Percentiles rank a stretch among this genome's conserved stretches.
These are phyloP conservation scores for Perognathus longimembris DNA, from an alignment of 2,113 vertebrate species.

Conservation along the genomic window DNA sequence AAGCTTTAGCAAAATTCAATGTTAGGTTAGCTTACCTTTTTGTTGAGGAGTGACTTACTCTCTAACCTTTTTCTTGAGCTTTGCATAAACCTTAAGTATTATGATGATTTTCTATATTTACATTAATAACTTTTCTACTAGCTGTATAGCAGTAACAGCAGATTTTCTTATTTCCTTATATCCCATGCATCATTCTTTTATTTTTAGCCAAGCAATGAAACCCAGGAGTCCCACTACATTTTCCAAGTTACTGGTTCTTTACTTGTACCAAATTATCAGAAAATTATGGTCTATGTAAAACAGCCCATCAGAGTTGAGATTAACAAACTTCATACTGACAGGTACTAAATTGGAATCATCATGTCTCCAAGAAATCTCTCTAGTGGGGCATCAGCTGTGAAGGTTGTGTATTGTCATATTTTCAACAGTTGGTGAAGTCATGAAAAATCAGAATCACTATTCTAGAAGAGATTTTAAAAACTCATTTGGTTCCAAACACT, in stretches of 20 bases:
- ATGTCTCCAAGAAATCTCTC: not conserved
- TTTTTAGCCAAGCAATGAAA: not conserved
- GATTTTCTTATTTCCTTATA: slow-evolving; percentile 14
- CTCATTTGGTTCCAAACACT: slow-evolving; percentile 33
- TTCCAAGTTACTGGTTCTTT: not conserved
- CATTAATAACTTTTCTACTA: slow-evolving; percentile 18
- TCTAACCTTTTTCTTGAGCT: not conserved
- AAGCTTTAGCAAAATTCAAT: slow-evolving; percentile 17
- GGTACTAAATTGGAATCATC: not conserved
- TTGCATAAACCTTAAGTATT: not conserved
- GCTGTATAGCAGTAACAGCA: not conserved
- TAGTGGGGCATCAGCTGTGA: not conserved
- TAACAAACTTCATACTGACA: not conserved
- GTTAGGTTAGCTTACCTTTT: not conserved
- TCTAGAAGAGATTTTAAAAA: not conserved
- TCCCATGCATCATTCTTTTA: not conserved
- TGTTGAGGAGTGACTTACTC: not conserved
- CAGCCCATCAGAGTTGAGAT: not conserved
- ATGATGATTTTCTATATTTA: not conserved
- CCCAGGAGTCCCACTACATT: not conserved
- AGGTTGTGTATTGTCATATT: not conserved
- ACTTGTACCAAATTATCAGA: not conserved
- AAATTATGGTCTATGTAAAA: not conserved
- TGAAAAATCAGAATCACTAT: not conserved
- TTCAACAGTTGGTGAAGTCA: slow-evolving; percentile 1